Evolutionary conservation across 1,140 invertebrate genomes (phyloP).

Genomic region (Trichonephila clavipes): DNA sequence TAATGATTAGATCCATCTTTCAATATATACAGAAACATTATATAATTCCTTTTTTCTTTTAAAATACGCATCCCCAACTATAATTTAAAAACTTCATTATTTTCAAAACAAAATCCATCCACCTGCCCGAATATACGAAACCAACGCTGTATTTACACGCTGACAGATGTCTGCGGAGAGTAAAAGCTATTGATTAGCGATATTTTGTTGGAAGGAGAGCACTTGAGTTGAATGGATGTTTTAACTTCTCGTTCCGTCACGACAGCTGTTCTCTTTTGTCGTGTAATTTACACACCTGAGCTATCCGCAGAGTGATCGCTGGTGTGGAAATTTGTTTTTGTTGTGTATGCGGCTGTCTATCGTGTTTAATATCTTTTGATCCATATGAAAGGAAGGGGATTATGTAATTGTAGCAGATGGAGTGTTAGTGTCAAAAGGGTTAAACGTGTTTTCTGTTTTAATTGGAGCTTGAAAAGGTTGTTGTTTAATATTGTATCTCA

Average conservation of each 20-base stretch:
- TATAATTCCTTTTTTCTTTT: background rate
- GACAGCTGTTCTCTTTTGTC: background rate
- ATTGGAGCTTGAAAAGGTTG: background rate
- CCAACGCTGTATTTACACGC: background rate
- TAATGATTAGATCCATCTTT: no score
- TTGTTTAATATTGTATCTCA: background rate
- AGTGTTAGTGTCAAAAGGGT: background rate
- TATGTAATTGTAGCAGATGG: background rate
- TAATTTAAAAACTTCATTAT: background rate
- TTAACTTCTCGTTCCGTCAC: background rate
- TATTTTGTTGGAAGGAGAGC: background rate
- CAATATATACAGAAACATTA: no score
- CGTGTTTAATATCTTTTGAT: no score
- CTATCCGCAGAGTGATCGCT: background rate
- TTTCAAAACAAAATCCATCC: background rate
- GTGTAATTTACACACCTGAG: conserved; percentile 24
- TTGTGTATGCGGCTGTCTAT: background rate
- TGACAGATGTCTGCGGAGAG: background rate
- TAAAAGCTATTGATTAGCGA: background rate
- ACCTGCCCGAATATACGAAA: background rate
- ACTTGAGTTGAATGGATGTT: background rate
- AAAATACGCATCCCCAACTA: background rate
- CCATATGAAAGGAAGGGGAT: background rate
- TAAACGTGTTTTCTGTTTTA: background rate
- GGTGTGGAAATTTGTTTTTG: conserved; percentile 1